Percentiles rank a stretch among this genome's conserved stretches.
These are phyloP conservation scores for Anthopleura sola DNA, from an alignment of 64 coral and sea anemone genomes.

Conservation along the genomic window DNA sequence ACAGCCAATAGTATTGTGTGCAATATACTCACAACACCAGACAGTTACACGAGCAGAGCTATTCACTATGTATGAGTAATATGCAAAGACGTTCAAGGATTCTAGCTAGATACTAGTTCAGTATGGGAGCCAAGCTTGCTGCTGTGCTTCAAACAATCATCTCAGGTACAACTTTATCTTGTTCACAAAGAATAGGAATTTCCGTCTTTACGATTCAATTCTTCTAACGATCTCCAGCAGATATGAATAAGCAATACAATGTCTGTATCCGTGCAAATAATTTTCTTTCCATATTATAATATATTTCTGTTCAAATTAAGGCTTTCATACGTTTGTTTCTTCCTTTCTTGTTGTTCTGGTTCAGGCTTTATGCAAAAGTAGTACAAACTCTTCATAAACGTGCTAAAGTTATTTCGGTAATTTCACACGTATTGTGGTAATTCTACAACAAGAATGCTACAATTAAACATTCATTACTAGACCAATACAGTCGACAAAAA, in stretches of 20 bases:
- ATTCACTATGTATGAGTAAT: not conserved
- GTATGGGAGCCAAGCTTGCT: not conserved
- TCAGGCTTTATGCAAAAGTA: too few species aligned
- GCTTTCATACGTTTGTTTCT: not conserved
- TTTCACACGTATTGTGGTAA: not conserved
- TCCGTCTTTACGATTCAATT: not conserved
- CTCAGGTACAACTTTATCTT: not conserved
- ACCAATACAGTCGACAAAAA: not conserved
- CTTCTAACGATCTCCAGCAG: not conserved
- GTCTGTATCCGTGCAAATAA: not conserved
- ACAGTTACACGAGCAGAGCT: not conserved
- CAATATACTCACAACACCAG: not conserved
- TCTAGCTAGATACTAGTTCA: not conserved
- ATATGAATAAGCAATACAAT: not conserved
- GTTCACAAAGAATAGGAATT: not conserved
- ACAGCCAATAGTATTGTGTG: not conserved
- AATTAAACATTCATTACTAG: not conserved
- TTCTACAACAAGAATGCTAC: not conserved
- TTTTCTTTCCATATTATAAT: not conserved
- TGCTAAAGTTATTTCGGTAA: too few species aligned
- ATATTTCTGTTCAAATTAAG: not conserved
- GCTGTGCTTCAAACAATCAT: not conserved
- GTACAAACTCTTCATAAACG: too few species aligned
- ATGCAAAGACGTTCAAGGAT: not conserved
- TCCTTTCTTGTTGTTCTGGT: not conserved